Percentiles rank a stretch among this genome's conserved stretches.
Evolutionary conservation across 2,113 vertebrate genomes (phyloP).

Genomic region (Alethe diademata): DNA sequence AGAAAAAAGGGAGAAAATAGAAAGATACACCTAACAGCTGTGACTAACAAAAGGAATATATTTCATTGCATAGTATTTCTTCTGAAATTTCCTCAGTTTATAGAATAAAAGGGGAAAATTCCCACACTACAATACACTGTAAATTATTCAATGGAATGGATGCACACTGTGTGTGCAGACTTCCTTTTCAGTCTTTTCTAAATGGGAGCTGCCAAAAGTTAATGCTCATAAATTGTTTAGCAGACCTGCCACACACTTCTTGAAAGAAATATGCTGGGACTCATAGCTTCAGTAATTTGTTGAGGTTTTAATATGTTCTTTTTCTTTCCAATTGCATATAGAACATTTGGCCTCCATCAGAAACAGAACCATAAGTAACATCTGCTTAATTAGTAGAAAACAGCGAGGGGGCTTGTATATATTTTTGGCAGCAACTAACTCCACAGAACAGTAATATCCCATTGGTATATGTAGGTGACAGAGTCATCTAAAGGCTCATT

Average conservation of each 20-base stretch:
- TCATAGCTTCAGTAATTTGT: neutral
- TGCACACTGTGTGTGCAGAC: neutral
- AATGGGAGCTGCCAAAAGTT: neutral
- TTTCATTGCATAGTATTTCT: neutral
- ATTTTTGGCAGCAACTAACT: neutral
- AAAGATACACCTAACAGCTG: neutral
- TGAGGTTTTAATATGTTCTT: neutral
- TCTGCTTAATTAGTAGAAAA: neutral
- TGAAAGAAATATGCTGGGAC: neutral
- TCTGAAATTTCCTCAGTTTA: neutral
- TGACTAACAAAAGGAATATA: neutral
- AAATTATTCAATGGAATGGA: conserved; percentile 8
- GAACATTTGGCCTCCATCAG: neutral
- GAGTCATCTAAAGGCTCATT: neutral
- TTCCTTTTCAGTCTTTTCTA: conserved; percentile 5
- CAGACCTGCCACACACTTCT: neutral
- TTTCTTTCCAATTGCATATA: neutral
- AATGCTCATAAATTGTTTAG: neutral
- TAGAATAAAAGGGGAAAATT: fast-evolving
- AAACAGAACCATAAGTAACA: neutral
- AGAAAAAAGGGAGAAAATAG: neutral
- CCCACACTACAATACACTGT: neutral
- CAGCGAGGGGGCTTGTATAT: neutral
- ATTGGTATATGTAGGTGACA: neutral
- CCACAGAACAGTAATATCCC: neutral